phyloP scores from a whole-genome alignment of 2,113 vertebrate species.

The Otis tarda region DNA sequence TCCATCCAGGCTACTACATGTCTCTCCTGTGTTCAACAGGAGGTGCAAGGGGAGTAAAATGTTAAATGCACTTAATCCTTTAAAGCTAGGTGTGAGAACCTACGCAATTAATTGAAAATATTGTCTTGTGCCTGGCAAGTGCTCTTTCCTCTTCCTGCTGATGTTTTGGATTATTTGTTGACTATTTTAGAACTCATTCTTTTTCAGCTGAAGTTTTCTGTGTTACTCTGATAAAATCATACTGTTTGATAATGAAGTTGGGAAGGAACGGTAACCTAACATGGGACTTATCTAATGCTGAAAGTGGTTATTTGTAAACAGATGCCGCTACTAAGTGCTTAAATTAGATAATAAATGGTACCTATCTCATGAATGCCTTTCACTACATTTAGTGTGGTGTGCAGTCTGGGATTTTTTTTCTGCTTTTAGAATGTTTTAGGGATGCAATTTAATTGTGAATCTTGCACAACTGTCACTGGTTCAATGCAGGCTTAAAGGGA shows the following conservation, averaged over 20 bases:
- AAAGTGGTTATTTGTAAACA: slow-evolving; percentile 50
- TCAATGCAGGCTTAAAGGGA: slow-evolving; percentile 48
- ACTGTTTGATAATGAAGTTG: slow-evolving; percentile 34
- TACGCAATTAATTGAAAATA: neutral
- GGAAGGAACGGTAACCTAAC: neutral
- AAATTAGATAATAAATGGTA: slow-evolving; percentile 65
- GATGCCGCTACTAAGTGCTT: slow-evolving; percentile 58
- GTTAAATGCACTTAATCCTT: neutral
- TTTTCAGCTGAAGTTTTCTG: neutral
- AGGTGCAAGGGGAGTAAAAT: neutral
- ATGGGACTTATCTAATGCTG: slow-evolving; percentile 7
- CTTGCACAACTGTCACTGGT: slow-evolving; percentile 42
- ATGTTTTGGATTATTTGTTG: neutral
- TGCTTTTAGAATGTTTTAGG: slow-evolving; percentile 57
- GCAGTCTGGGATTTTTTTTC: neutral
- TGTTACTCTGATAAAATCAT: slow-evolving; percentile 14
- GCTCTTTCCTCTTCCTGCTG: neutral
- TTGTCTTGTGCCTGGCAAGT: neutral
- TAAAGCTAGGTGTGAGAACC: neutral
- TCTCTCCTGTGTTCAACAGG: neutral
- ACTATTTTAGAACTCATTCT: neutral
- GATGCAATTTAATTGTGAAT: slow-evolving; percentile 57
- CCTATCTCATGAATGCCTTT: slow-evolving; percentile 40
- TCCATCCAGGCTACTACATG: neutral
- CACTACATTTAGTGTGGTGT: slow-evolving; percentile 41